Conservation (phyloP, 2,797 vertebrate genomes). For the Molossus molossus region DNA sequence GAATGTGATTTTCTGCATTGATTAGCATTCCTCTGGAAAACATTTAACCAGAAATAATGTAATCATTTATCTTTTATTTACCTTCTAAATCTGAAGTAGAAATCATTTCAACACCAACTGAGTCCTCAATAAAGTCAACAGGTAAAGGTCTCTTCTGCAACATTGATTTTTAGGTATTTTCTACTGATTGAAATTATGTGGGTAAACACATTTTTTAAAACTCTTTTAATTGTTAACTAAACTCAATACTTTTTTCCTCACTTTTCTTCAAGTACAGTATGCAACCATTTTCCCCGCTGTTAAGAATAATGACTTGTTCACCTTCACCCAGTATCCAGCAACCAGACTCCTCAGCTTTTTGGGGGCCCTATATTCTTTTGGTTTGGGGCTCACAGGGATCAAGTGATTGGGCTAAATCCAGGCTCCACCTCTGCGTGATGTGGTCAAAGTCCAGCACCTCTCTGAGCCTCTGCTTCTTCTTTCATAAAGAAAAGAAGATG, state of each 20-base stretch:
- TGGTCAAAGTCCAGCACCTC: not conserved
- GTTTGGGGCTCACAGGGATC: slow-evolving; percentile 35
- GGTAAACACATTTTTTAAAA: not conserved
- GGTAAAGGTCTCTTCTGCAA: slow-evolving; percentile 45
- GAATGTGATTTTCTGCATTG: slow-evolving; percentile 71
- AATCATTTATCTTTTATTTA: slow-evolving; percentile 90
- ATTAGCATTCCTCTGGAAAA: slow-evolving; percentile 80
- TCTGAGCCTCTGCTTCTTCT: not conserved
- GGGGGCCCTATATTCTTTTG: not conserved
- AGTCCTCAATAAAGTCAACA: slow-evolving; percentile 69
- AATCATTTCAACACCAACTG: slow-evolving; percentile 37
- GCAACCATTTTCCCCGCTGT: not conserved
- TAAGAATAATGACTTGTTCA: slow-evolving; percentile 32
- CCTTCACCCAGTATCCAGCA: not conserved
- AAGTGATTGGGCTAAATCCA: not conserved
- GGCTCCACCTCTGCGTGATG: not conserved
- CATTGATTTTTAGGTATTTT: slow-evolving; percentile 70
- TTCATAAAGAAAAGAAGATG: not conserved
- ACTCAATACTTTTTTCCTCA: not conserved
- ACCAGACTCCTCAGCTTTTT: not conserved
- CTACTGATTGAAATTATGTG: slow-evolving; percentile 34
- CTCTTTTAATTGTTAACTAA: slow-evolving; percentile 40
- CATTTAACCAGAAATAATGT: slow-evolving; percentile 85
- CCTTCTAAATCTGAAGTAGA: slow-evolving; percentile 81
- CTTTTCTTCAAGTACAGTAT: not conserved